Evolutionary conservation across 2,888 invertebrate genomes (phyloP).

Genomic region (Philhelius pedissequus): DNA sequence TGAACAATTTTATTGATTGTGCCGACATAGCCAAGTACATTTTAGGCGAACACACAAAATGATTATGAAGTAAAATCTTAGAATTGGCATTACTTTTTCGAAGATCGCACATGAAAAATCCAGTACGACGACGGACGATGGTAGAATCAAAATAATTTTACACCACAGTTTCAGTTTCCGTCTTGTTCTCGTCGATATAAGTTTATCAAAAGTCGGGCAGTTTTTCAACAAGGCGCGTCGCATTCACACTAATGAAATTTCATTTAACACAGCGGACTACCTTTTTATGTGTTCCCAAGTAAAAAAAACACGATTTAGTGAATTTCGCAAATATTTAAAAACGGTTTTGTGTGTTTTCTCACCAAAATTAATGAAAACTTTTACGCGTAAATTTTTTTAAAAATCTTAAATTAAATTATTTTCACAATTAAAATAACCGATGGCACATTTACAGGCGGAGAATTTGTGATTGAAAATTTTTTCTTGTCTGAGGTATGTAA

Average conservation of each 20-base stretch:
- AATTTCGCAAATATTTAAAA: conserved; percentile 65
- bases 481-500: conserved; percentile 82
- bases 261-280: conserved; percentile 60
- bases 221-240: conserved; percentile 36
- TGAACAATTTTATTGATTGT: too few relatives aligned
- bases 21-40: too few relatives aligned
- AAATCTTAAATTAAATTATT: conserved; percentile 69
- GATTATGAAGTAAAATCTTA: too few relatives aligned
- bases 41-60: too few relatives aligned
- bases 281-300: conserved; percentile 25
- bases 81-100: conserved; percentile 34
- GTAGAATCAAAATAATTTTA: conserved; percentile 48
- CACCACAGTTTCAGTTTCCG: conserved; percentile 72
- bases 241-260: conserved; percentile 45
- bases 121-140: conserved; percentile 25
- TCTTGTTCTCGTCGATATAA: conserved; percentile 70
- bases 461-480: conserved; percentile 82
- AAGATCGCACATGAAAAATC: too few relatives aligned
- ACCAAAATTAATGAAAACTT: conserved; percentile 66
- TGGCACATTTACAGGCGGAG: conserved; percentile 81
- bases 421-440: conserved; percentile 78
- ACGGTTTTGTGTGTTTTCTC: conserved; percentile 48
- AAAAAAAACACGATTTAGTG: conserved; percentile 60
- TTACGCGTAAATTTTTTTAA: conserved; percentile 44
- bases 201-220: conserved; percentile 39